Evolutionary conservation across 2,888 invertebrate genomes (phyloP).

Genomic region (Nemoura dubitans): DNA sequence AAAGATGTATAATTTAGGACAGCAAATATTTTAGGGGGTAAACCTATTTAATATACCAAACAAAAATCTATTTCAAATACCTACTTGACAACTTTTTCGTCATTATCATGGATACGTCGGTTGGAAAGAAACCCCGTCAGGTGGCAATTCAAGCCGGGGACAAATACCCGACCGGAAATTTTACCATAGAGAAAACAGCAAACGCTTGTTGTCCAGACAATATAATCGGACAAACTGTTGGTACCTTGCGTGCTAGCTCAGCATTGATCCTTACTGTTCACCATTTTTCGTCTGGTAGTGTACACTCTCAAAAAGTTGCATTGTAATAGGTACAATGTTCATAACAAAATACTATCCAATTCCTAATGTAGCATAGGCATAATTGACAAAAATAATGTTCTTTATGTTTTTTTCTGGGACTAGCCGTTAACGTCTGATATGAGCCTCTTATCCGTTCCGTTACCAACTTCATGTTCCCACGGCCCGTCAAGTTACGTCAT

Average conservation of each 20-base stretch:
- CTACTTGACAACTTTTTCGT: background rate
- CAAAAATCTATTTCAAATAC: background rate
- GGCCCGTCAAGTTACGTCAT: background rate
- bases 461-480: background rate
- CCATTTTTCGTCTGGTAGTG: background rate
- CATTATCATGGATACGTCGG: background rate
- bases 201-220: background rate
- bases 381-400: background rate
- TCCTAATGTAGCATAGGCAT: conserved; percentile 5
- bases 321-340: background rate
- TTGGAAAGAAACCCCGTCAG: background rate
- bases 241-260: background rate
- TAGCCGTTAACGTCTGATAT: conserved; percentile 19
- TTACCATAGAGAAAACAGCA: background rate
- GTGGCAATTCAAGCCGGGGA: background rate
- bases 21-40: background rate
- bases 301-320: background rate
- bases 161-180: background rate
- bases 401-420: conserved; percentile 14
- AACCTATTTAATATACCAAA: background rate
- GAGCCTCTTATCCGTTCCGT: conserved; percentile 20
- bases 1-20: background rate
- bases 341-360: conserved; percentile 12
- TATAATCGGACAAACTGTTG: background rate
- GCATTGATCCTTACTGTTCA: background rate